These are phyloP conservation scores for Ptiloglossa arizonensis DNA, from an alignment of 1,140 invertebrate genomes.

Conservation along the genomic window DNA sequence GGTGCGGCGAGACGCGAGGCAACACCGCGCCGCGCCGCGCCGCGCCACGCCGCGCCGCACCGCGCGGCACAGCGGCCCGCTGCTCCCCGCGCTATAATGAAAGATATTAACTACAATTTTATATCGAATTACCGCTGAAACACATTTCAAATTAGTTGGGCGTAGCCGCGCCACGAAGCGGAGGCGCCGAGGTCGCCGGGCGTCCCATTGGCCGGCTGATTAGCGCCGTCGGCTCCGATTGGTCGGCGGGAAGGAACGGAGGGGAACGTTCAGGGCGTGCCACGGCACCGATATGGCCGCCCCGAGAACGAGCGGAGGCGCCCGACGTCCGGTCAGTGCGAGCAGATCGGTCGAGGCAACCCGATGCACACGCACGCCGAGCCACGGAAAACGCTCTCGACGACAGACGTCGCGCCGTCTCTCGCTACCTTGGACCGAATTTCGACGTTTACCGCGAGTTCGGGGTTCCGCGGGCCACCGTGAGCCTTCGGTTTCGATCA, in stretches of 20 bases:
- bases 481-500: background rate
- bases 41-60: conserved; percentile 4
- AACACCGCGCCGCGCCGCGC: too few species aligned
- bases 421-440: background rate
- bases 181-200: conserved; percentile 55
- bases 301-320: conserved; percentile 61
- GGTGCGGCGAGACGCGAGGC: too few species aligned
- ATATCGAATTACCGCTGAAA: conserved; percentile 82
- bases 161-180: conserved; percentile 67
- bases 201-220: conserved; percentile 65
- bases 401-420: background rate
- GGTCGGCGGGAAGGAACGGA: conserved; percentile 38
- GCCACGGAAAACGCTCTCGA: conserved; percentile 16
- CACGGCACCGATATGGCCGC: conserved; percentile 76
- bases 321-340: conserved; percentile 63
- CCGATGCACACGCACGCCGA: conserved; percentile 69
- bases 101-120: conserved; percentile 83
- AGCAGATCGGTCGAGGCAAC: conserved; percentile 72
- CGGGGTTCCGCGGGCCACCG: background rate
- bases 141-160: conserved; percentile 81
- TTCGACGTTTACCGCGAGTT: conserved; percentile 22
- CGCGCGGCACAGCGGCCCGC: conserved; percentile 19
- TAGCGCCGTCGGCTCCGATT: background rate
- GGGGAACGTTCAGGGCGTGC: conserved; percentile 68
- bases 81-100: conserved; percentile 77